These are phyloP conservation scores for Drosophila vallismaia DNA, from an alignment of 2,888 invertebrate species.

Conservation along the genomic window DNA sequence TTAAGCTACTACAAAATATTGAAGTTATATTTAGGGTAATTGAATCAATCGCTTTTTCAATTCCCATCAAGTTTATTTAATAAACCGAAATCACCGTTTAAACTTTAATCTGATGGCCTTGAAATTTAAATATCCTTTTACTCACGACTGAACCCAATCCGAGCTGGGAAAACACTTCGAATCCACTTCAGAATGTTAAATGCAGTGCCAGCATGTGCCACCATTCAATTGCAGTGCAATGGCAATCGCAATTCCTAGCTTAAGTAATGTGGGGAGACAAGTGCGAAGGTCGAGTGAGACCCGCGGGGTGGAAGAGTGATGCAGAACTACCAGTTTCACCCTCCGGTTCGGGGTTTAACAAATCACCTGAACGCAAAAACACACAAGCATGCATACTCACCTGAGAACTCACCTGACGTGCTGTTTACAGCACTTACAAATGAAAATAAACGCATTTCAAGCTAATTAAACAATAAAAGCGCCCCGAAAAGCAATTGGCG, in stretches of 20 bases:
- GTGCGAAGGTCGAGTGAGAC: conserved; percentile 10
- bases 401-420: conserved; percentile 43
- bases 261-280: conserved; percentile 20
- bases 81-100: not conserved
- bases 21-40: not conserved
- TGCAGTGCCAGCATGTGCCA: conserved; percentile 20
- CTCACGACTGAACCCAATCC: not conserved
- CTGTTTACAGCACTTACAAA: conserved; percentile 74
- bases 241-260: conserved; percentile 8
- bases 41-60: not conserved
- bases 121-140: not conserved
- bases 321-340: conserved; percentile 41
- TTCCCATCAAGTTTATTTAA: not conserved
- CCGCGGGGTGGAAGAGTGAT: too few species aligned
- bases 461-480: conserved; percentile 78
- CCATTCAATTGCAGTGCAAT: conserved; percentile 29
- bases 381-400: conserved; percentile 4
- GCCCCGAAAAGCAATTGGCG: conserved; percentile 50
- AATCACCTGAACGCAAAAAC: conserved; percentile 59
- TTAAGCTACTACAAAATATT: not conserved
- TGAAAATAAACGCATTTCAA: conserved; percentile 79
- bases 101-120: not conserved
- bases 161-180: conserved; percentile 18
- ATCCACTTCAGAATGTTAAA: conserved; percentile 40
- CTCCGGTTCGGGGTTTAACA: conserved; percentile 70